Percentiles rank a stretch among this genome's conserved stretches.
Evolutionary conservation across 2,888 invertebrate species (phyloP).

Genomic region (Macrophya annulata): DNA sequence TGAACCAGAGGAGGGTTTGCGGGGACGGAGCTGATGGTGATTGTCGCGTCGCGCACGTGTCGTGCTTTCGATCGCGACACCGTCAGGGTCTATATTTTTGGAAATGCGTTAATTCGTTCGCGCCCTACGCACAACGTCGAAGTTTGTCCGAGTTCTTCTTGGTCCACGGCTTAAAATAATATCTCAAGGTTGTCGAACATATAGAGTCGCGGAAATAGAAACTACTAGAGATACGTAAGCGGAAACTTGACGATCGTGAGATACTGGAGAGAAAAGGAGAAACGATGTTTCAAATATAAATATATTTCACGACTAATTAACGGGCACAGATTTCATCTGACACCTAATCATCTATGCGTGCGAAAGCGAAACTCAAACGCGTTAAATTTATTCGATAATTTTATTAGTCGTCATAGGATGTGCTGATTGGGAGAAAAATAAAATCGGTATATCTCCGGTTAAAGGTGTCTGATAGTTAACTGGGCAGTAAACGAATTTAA

Average conservation of each 20-base stretch:
- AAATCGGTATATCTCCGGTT: not conserved
- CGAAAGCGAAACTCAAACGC: conserved; percentile 9
- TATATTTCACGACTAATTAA: conserved; percentile 4
- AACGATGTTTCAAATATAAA: not conserved
- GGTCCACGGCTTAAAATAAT: conserved; percentile 43
- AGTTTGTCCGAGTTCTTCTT: conserved; percentile 41
- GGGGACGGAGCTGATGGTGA: conserved; percentile 2
- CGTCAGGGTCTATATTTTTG: conserved; percentile 39
- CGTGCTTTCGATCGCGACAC: conserved; percentile 31
- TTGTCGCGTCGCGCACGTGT: conserved; percentile 19
- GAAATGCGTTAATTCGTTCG: conserved; percentile 38
- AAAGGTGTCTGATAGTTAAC: conserved; percentile 13
- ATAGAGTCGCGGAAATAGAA: conserved; percentile 43
- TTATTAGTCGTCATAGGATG: not conserved
- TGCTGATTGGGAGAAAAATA: conserved; percentile 13
- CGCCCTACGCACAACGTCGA: conserved; percentile 31
- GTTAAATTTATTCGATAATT: not conserved
- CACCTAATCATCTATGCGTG: not conserved
- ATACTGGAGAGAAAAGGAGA: conserved; percentile 7
- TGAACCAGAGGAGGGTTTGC: conserved; percentile 14
- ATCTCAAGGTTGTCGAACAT: conserved; percentile 49
- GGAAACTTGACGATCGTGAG: conserved; percentile 20
- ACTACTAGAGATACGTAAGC: not conserved
- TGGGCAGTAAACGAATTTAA: conserved; percentile 45
- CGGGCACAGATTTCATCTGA: not conserved